A percentile compares a stretch with the other conserved stretches of the same genome.
Conservation (phyloP, 2,797 vertebrate genomes). For the Arremon brunneinucha region DNA sequence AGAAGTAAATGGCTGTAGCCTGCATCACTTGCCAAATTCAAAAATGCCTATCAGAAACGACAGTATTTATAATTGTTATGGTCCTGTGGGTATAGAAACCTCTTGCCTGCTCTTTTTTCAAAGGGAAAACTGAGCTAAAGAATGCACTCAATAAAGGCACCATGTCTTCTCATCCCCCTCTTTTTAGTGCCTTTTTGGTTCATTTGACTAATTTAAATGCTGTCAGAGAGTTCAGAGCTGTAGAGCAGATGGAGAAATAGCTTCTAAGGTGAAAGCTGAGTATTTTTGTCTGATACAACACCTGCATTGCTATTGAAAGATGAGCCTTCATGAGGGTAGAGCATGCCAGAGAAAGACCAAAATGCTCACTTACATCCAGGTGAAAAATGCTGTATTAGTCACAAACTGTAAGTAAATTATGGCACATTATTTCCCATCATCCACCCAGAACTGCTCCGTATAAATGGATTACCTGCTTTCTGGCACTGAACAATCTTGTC, state of each 20-base stretch:
- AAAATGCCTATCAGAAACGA: not conserved
- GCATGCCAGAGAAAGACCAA: not conserved
- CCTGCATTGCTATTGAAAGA: not conserved
- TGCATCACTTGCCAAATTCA: not conserved
- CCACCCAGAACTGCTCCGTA: not conserved
- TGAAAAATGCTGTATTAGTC: not conserved
- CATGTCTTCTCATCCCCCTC: not conserved
- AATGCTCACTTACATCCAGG: not conserved
- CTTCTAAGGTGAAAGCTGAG: not conserved
- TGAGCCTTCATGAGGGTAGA: not conserved
- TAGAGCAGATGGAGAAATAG: not conserved
- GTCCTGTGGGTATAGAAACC: not conserved
- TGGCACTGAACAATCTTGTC: slow-evolving; percentile 92
- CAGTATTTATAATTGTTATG: not conserved
- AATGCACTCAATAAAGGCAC: not conserved
- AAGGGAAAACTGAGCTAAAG: not conserved
- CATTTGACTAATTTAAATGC: slow-evolving; percentile 10
- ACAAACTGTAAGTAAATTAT: not conserved
- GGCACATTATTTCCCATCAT: not conserved
- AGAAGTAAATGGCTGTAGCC: not conserved
- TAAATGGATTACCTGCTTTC: slow-evolving; percentile 84
- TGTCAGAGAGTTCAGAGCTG: not conserved
- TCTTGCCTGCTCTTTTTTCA: not conserved
- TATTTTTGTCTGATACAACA: not conserved
- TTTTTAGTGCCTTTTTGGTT: not conserved